Conservation (phyloP, 2,797 vertebrate genomes). For the Neomorphus geoffroyi region DNA sequence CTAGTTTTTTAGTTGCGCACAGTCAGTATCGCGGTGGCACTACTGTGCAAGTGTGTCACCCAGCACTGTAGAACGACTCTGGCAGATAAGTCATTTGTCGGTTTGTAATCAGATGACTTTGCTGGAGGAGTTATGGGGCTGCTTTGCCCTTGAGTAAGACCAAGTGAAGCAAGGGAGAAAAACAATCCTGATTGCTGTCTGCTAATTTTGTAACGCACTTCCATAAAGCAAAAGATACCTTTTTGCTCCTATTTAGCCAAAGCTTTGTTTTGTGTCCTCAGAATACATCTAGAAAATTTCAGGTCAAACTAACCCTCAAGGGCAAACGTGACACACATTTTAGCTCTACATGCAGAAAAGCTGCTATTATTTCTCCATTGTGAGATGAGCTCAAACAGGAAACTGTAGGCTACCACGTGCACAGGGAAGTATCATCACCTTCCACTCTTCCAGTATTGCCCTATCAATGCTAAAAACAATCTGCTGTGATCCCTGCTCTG, state of each 20-base stretch:
- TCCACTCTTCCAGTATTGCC: not conserved
- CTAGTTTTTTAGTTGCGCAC: not conserved
- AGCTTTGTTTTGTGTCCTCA: not conserved
- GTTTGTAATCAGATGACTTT: not conserved
- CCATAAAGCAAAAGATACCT: not conserved
- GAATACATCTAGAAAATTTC: constrained; percentile 14
- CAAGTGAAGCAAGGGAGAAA: not conserved
- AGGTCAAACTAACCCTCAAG: constrained; percentile 10
- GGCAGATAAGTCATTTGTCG: not conserved
- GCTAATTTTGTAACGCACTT: not conserved
- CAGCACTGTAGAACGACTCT: not conserved
- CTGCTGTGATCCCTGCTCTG: not conserved
- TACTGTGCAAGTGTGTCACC: not conserved
- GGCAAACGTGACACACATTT: not conserved
- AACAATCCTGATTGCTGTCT: not conserved
- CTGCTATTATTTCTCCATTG: not conserved
- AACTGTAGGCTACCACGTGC: not conserved
- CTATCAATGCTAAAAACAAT: not conserved
- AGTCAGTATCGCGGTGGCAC: not conserved
- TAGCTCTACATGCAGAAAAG: not conserved
- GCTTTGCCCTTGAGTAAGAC: not conserved
- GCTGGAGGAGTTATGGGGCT: not conserved
- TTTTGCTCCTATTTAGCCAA: not conserved
- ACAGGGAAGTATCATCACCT: not conserved
- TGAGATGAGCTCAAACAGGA: not conserved